These are phyloP conservation scores for Steinernema hermaphroditum DNA, from an alignment of 2,888 invertebrate species.

Conservation along the genomic window DNA sequence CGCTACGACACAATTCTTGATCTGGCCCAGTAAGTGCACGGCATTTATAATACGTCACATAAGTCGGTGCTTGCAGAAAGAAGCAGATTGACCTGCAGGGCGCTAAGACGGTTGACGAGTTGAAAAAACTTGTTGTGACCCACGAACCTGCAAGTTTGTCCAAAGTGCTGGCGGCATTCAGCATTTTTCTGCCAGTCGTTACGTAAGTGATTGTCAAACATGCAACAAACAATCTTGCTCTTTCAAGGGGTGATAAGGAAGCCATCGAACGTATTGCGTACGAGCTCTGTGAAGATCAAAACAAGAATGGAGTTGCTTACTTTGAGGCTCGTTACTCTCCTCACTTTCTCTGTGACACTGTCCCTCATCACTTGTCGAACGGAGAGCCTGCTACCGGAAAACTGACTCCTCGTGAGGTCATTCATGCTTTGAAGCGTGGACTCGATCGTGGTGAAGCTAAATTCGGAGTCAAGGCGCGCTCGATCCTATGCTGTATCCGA, in stretches of 20 bases:
- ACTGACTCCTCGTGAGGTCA: slow-evolving; percentile 67
- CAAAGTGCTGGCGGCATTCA: slow-evolving; percentile 68
- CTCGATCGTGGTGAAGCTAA: slow-evolving; percentile 68
- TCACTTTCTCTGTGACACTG: slow-evolving; percentile 59
- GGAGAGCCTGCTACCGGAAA: background rate
- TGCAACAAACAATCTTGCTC: too few species aligned
- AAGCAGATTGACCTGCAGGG: slow-evolving; percentile 63
- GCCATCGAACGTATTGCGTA: slow-evolving; percentile 71
- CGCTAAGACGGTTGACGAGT: slow-evolving; percentile 67
- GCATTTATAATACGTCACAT: too few species aligned
- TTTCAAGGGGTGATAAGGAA: slow-evolving; percentile 68
- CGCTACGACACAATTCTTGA: slow-evolving; percentile 70
- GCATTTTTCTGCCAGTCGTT: slow-evolving; percentile 67
- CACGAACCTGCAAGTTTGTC: slow-evolving; percentile 67
- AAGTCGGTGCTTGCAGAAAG: too few species aligned
- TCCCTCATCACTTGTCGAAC: background rate
- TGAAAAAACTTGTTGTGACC: slow-evolving; percentile 67
- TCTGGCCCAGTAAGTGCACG: slow-evolving; percentile 68
- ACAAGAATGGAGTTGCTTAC: slow-evolving; percentile 70
- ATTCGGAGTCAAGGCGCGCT: slow-evolving; percentile 69
- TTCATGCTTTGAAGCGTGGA: slow-evolving; percentile 68
- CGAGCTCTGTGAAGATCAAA: slow-evolving; percentile 72
- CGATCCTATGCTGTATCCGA: slow-evolving; percentile 70
- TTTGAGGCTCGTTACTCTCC: slow-evolving; percentile 71
- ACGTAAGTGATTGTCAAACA: slow-evolving; percentile 55